These are phyloP conservation scores for Macrosteles quadrilineatus DNA, from an alignment of 1,140 invertebrate species.

Conservation along the genomic window DNA sequence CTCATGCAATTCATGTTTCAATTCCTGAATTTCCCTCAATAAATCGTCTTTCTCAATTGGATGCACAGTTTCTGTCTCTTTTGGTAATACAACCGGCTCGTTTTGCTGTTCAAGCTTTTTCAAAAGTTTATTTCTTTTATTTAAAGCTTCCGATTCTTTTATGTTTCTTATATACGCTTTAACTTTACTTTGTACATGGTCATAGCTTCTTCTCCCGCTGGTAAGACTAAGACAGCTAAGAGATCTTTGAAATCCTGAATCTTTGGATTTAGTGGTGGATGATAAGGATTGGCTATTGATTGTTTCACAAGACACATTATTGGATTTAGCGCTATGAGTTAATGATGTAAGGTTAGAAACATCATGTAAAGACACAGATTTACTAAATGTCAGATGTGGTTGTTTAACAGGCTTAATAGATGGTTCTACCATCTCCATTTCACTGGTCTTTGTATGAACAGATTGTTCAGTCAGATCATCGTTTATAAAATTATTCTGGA, in stretches of 20 bases:
- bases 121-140: slow-evolving; percentile 8
- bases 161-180: slow-evolving; percentile 30
- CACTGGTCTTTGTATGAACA: neutral
- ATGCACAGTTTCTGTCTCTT: neutral
- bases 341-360: slow-evolving; percentile 15
- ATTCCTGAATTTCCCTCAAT: slow-evolving; percentile 15
- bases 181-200: slow-evolving; percentile 32
- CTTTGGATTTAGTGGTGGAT: slow-evolving; percentile 30
- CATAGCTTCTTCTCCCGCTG: slow-evolving; percentile 27
- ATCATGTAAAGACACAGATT: slow-evolving; percentile 28
- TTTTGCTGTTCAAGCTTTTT: neutral
- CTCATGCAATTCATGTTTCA: slow-evolving; percentile 31
- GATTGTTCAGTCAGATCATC: neutral
- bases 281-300: slow-evolving; percentile 29
- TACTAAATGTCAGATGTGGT: neutral
- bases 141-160: slow-evolving; percentile 28
- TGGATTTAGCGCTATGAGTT: neutral
- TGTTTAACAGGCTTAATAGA: neutral
- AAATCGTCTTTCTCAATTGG: slow-evolving; percentile 18
- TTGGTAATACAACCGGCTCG: neutral
- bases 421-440: neutral
- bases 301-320: slow-evolving; percentile 28
- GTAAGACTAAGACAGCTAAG: slow-evolving; percentile 28
- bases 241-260: slow-evolving; percentile 33
- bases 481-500: slow-evolving; percentile 9